These are phyloP conservation scores for Capitulum mitella DNA, from an alignment of 2,888 invertebrate species.

Conservation along the genomic window DNA sequence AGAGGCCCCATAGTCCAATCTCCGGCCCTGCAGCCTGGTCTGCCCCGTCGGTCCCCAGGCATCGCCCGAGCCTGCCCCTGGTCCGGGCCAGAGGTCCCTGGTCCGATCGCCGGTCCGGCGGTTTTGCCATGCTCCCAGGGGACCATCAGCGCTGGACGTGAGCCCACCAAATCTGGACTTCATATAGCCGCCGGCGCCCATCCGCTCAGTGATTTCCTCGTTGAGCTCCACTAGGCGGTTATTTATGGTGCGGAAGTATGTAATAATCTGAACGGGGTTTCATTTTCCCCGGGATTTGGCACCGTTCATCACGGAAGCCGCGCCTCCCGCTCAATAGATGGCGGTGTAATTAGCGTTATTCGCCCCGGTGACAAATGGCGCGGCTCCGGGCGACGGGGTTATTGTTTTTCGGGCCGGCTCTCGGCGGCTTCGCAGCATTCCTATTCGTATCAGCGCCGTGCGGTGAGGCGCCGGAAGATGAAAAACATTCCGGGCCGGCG, in stretches of 20 bases:
- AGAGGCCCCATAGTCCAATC: too few species aligned
- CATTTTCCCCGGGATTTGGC: slow-evolving; percentile 15
- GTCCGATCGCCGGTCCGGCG: too few species aligned
- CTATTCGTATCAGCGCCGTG: slow-evolving; percentile 10
- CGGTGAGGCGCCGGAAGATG: not conserved
- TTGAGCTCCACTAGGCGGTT: not conserved
- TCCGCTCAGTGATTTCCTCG: slow-evolving; percentile 3
- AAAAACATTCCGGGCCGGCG: slow-evolving; percentile 4
- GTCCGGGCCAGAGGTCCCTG: too few species aligned
- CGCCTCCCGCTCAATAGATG: slow-evolving; percentile 1
- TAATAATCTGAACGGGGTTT: slow-evolving; percentile 22
- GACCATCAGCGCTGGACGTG: too few species aligned
- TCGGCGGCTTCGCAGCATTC: not conserved
- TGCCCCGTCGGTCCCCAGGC: too few species aligned
- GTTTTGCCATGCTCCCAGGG: too few species aligned
- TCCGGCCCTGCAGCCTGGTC: too few species aligned
- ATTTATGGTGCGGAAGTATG: slow-evolving; percentile 14
- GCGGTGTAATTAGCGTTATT: slow-evolving; percentile 15
- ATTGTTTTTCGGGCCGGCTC: not conserved
- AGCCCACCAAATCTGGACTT: slow-evolving; percentile 12
- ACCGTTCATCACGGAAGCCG: not conserved
- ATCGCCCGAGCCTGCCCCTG: too few species aligned
- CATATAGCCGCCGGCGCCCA: not conserved
- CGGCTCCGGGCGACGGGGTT: not conserved
- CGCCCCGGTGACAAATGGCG: slow-evolving; percentile 1